Percentiles rank a stretch among this genome's conserved stretches.
phyloP scores from a whole-genome alignment of 2,797 vertebrate species.

The Chaenodraco wilsoni region DNA sequence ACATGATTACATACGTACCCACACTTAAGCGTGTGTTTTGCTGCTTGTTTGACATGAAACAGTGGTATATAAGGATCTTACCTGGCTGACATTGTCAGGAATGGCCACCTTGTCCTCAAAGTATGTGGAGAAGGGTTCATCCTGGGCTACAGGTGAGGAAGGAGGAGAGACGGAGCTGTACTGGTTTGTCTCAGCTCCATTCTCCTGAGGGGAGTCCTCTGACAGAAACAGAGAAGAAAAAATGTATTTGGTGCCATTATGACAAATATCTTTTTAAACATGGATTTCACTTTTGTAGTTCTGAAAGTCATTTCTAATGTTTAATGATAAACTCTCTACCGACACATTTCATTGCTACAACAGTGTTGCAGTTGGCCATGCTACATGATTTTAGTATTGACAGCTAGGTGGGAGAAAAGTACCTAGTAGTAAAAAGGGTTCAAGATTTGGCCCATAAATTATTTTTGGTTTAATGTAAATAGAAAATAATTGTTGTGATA shows the following conservation, averaged over 20 bases:
- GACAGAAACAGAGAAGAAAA: constrained; percentile 22
- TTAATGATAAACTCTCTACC: no score
- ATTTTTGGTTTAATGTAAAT: not conserved
- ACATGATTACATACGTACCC: not conserved
- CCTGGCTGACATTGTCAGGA: constrained; percentile 83
- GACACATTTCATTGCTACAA: no score
- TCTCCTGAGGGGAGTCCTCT: constrained; percentile 74
- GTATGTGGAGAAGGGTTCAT: constrained; percentile 88
- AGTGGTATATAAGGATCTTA: constrained; percentile 34
- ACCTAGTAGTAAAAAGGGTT: not conserved
- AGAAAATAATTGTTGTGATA: not conserved
- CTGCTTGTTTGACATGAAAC: not conserved
- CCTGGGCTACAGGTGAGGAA: constrained; percentile 54
- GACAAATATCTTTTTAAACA: no score
- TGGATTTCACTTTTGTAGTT: no score
- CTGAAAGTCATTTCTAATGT: no score
- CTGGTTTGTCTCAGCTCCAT: constrained; percentile 69
- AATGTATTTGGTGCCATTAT: not conserved
- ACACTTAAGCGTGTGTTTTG: not conserved
- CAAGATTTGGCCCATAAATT: not conserved
- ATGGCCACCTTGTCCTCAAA: constrained; percentile 91
- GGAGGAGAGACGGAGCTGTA: constrained; percentile 80
- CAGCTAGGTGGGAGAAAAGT: not conserved
- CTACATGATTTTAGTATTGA: not conserved
- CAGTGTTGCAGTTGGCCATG: no score